Conservation (phyloP, 2,888 invertebrate genomes). For the Oscheius sp. region DNA sequence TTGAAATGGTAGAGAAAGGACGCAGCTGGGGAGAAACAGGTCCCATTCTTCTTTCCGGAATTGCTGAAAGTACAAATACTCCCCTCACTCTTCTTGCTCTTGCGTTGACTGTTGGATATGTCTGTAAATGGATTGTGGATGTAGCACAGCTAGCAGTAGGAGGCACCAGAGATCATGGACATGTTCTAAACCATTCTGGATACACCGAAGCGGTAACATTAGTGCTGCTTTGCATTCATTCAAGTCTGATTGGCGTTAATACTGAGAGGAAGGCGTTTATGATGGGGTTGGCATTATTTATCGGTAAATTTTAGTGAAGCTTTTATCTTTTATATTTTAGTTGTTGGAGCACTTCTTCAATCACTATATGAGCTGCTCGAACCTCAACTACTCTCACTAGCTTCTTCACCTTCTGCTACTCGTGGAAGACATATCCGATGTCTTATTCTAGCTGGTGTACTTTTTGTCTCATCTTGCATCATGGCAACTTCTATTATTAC, state of each 20-base stretch:
- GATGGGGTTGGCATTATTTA: conserved; percentile 74
- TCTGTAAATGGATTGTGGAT: conserved; percentile 53
- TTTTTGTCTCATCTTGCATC: conserved; percentile 48
- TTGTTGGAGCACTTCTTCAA: conserved; percentile 75
- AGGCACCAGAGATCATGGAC: conserved; percentile 46
- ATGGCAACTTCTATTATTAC: conserved; percentile 46
- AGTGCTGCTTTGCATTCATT: conserved; percentile 74
- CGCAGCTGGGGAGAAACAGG: conserved; percentile 53
- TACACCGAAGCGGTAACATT: conserved; percentile 74
- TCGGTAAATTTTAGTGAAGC: conserved; percentile 57
- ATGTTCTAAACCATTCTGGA: conserved; percentile 55
- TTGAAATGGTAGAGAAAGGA: conserved; percentile 66
- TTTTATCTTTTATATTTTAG: conserved; percentile 47
- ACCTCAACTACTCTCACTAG: conserved; percentile 73
- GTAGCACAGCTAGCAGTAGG: conserved; percentile 43
- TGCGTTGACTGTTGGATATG: conserved; percentile 72
- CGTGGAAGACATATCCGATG: conserved; percentile 55
- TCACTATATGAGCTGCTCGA: conserved; percentile 75
- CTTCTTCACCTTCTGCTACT: conserved; percentile 66
- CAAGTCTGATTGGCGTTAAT: conserved; percentile 73
- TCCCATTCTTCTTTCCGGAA: conserved; percentile 51
- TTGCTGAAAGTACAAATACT: conserved; percentile 70
- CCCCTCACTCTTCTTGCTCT: conserved; percentile 74
- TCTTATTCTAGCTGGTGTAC: conserved; percentile 45
- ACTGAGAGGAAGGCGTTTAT: conserved; percentile 74